Percentiles rank a stretch among this genome's conserved stretches.
Conservation (phyloP, 2,888 invertebrate genomes). For the Tiphia femorata region DNA sequence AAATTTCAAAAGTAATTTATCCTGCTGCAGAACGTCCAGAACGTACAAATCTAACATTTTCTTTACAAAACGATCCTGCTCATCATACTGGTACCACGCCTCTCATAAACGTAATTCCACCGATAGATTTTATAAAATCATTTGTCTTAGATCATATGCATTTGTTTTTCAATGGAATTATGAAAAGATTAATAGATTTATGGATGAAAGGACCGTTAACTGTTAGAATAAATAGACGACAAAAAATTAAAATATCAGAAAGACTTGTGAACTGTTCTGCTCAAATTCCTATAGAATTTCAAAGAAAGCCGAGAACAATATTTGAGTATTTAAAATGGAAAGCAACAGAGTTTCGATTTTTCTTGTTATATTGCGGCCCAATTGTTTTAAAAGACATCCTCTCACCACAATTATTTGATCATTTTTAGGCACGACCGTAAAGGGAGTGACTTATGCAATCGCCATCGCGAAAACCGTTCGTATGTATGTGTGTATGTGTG, state of each 20-base stretch:
- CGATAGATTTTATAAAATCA: slow-evolving; percentile 7
- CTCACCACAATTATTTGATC: background rate
- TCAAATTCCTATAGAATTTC: background rate
- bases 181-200: slow-evolving; percentile 11
- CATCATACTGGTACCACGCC: slow-evolving; percentile 21
- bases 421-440: too few relatives aligned
- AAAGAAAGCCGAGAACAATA: background rate
- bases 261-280: slow-evolving; percentile 7
- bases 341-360: background rate
- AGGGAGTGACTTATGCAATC: too few relatives aligned
- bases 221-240: background rate
- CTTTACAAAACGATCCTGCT: background rate
- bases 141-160: slow-evolving; percentile 18
- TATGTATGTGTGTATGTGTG: too few relatives aligned
- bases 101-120: slow-evolving; percentile 7
- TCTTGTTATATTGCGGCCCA: background rate
- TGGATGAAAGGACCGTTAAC: background rate
- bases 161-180: slow-evolving; percentile 10
- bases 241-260: slow-evolving; percentile 11
- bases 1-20: slow-evolving; percentile 7
- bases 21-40: background rate
- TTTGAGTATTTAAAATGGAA: background rate
- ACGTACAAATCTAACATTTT: slow-evolving; percentile 17
- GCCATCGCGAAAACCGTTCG: too few relatives aligned
- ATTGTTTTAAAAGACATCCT: background rate